Conservation (phyloP, 2,888 invertebrate genomes). For the Rhopalosiphum nymphaeae region DNA sequence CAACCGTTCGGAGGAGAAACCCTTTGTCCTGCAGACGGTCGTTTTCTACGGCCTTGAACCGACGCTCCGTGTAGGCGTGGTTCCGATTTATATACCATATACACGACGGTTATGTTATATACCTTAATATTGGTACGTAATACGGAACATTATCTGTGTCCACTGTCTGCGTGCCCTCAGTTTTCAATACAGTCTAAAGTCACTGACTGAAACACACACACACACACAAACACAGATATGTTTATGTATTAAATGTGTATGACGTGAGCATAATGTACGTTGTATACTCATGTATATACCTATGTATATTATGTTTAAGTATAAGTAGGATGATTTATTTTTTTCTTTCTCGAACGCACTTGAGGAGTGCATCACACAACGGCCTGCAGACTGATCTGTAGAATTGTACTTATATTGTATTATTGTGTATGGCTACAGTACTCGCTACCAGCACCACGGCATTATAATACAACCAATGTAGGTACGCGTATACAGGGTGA, state of each 20-base stretch:
- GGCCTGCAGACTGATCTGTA: neutral
- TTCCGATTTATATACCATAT: slow-evolving; percentile 15
- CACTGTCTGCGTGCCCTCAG: neutral
- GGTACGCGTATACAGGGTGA: too few relatives aligned
- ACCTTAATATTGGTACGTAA: neutral
- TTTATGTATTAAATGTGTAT: neutral
- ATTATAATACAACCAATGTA: neutral
- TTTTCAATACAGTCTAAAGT: neutral
- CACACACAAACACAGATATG: neutral
- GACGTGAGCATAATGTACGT: neutral
- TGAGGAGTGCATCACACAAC: neutral
- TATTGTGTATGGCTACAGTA: neutral
- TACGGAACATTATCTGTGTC: neutral
- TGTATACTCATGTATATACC: neutral
- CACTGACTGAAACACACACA: neutral
- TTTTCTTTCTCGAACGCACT: neutral
- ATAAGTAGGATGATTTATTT: neutral
- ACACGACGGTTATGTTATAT: neutral
- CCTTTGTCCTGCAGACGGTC: slow-evolving; percentile 49
- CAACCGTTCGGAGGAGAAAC: slow-evolving; percentile 28
- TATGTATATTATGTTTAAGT: neutral
- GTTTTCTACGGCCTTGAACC: slow-evolving; percentile 54
- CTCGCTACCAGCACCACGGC: neutral
- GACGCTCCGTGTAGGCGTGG: slow-evolving; percentile 7
- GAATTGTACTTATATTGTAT: neutral